Base-by-base conservation (phyloP, 2,797 vertebrate species). In the Nyctibius grandis region DNA sequence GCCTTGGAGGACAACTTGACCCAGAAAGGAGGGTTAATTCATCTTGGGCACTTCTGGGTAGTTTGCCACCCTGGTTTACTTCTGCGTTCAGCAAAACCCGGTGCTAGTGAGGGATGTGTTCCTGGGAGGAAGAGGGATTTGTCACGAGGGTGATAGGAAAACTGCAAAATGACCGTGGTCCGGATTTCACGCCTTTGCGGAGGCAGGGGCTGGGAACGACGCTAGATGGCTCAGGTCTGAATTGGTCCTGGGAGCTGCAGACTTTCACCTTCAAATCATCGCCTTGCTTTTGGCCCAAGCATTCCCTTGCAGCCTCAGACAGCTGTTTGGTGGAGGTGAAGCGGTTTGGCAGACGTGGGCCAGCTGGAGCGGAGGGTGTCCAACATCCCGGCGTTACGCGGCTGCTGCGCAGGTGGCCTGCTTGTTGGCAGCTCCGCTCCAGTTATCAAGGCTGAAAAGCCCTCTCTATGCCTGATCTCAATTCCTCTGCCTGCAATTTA, bases 1-100 rank as follows among this genome's bases (percentile, higher is more conserved):
- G 81, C 89, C 95, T 80, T 94, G 90, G 69, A 51, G 87, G 81
- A 59, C 91, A 93, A 94, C 88, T 87, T 93, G 92, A 95, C 85
- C 82, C 85, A 5, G 76, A 9, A 57, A 76, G 22, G 61, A 80
- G 45, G 51, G 56, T 54, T 3, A 6, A 65, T 34, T 50, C 31
- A 1, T 23, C 14, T 3, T 1, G 86, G 81, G 64, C 67, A 2
- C 26, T 9, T 8, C 3, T 16, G 89, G 26, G 12, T 29, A 25
- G 22, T 5, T 73, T 1, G 23, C 7, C 51, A 15, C 17, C 9
- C 33, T 3, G 70, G 23, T 53, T 77, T 12, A 6, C 14, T n/a
- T 31, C n/a, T 57, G 67, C 0, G n/a, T 33, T 19, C 50, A 1
- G 34, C 36, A 28, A 31, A 54, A 5, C 12, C 9, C n/a, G 11